A percentile compares a stretch with the other conserved stretches of the same genome.
phyloP scores from a whole-genome alignment of 2,797 vertebrate species.

The Hybognathus amarus region DNA sequence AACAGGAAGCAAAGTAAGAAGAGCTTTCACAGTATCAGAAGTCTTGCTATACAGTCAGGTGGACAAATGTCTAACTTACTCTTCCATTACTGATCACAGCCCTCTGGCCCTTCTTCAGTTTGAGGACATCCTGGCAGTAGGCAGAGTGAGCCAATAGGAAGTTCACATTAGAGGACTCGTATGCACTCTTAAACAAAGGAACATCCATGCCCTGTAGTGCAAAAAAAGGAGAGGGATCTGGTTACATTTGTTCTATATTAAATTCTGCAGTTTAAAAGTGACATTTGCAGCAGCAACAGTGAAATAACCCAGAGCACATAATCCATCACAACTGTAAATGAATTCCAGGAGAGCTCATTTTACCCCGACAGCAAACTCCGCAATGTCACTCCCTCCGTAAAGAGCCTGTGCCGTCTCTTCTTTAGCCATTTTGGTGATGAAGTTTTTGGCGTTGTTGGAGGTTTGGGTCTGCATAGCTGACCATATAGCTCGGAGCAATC shows the following conservation, averaged over 20 bases:
- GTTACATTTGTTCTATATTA: constrained; percentile 24
- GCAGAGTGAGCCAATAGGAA: constrained; percentile 91
- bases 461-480: constrained; percentile 92
- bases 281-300: neutral
- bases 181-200: constrained; percentile 86
- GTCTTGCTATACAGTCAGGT: neutral
- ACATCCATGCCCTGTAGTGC: constrained; percentile 91
- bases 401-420: constrained; percentile 86
- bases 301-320: constrained; percentile 28
- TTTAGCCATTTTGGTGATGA: constrained; percentile 96
- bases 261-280: constrained; percentile 20
- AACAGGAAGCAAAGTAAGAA: neutral
- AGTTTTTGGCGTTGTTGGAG: constrained; percentile 95
- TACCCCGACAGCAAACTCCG: constrained; percentile 93
- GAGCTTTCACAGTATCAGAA: neutral
- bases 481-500: constrained; percentile 90
- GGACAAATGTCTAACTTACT: constrained; percentile 77
- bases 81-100: constrained; percentile 96
- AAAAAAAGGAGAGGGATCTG: constrained; percentile 18
- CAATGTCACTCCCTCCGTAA: constrained; percentile 78
- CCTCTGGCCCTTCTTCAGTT: constrained; percentile 92
- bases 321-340: constrained; percentile 26
- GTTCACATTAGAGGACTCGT: constrained; percentile 84
- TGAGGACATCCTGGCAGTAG: constrained; percentile 92
- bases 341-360: constrained; percentile 57